Evolutionary conservation across 37 sponge, comb jelly and placozoan genomes (phyloP).

Genomic region (Oopsacas minuta): DNA sequence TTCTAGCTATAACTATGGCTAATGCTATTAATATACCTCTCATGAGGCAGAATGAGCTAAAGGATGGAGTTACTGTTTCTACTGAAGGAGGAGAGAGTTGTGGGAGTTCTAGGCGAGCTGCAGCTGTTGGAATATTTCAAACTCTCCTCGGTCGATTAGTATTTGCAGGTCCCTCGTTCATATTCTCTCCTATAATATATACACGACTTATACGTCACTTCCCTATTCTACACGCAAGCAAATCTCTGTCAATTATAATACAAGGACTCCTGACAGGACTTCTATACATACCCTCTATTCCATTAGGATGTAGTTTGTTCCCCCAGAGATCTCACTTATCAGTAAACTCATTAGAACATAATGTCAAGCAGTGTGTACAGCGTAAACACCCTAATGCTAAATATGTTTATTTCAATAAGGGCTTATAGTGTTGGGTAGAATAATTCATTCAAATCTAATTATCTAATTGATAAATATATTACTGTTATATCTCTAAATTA

Average conservation of each 20-base stretch:
- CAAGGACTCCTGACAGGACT: neutral
- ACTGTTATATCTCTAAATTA: too few relatives aligned
- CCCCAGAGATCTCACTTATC: conserved; percentile 31
- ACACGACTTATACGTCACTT: neutral
- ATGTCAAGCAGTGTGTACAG: conserved; percentile 30
- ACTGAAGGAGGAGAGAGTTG: conserved; percentile 39
- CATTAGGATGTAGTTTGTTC: neutral
- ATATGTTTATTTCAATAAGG: conserved; percentile 86
- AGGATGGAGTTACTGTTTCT: conserved; percentile 59
- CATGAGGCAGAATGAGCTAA: conserved; percentile 69
- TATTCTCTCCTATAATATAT: neutral
- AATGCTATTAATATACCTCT: conserved; percentile 50
- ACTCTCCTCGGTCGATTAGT: neutral
- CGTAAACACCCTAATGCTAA: conserved; percentile 15
- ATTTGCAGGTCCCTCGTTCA: neutral
- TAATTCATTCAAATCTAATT: too few relatives aligned
- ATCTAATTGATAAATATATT: too few relatives aligned
- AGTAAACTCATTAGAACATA: conserved; percentile 53
- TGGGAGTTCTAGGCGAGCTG: conserved; percentile 43
- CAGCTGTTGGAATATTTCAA: neutral
- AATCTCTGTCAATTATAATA: neutral
- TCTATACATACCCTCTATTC: neutral
- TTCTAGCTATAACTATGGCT: conserved; percentile 37
- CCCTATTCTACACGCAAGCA: neutral
- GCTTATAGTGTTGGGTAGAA: conserved; percentile 45